Evolutionary conservation across 2,113 vertebrate species (phyloP), one percentile per base, ranked within the genome.

Genomic region (Rhodinocichla rosea): DNA sequence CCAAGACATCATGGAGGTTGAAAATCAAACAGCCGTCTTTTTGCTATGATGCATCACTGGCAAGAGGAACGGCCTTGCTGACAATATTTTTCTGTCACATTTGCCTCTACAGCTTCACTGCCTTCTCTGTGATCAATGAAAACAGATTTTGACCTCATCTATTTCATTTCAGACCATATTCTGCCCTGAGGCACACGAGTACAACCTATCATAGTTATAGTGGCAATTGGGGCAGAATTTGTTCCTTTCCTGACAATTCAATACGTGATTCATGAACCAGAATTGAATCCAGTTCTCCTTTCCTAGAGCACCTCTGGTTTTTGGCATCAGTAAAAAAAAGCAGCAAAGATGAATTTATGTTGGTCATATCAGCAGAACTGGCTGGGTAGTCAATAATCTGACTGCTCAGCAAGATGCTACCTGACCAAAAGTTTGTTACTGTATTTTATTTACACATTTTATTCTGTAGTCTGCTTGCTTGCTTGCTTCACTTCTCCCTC

Each of bases 181-280:
- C 94, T 92, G 89, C 76, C 89, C 84, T 87, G 91, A 94, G 84
- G 95, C 94, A 97, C 83, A 69, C 0, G 4, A 95, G 80, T 83
- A 87, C 88, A 95, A 94, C 95, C 95, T 94, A 96, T 95, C 95
- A 96, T 81, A 94, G 95, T 93, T 95, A 95, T 95, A 97, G 94
- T 83, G 92, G 91, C 92, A 97, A 96, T 70, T 91, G 95, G 87
- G 94, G 89, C 94, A 96, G 96, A 97, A 96, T 96, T 93, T 94
- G 94, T 94, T 96, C 89, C 91, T 97, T 97, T 96, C 74, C 93
- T 96, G 97, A 96, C 93, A 93, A 96, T 96, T 97, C 89, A 87
- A 87, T 96, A 96, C 26, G 92, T 95, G 95, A 97, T 95, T 95
- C 94, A 96, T 96, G 91, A 95, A 95, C 70, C 87, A 96, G 77